Conservation (phyloP, 2,888 invertebrate species). For the Ectemnius lituratus region DNA sequence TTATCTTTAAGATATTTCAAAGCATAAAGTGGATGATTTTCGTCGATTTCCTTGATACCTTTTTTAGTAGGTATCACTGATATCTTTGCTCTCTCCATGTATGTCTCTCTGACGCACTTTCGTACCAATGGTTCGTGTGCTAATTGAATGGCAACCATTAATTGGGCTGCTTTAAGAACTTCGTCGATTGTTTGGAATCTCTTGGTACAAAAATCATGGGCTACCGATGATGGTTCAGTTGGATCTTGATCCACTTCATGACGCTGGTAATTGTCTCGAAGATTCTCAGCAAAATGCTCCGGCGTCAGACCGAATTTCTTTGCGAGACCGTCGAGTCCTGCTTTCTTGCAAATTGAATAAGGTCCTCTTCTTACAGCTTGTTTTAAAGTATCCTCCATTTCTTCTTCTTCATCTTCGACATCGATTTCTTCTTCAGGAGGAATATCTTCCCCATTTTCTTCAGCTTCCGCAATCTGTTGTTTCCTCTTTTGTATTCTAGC, state of each 20-base stretch:
- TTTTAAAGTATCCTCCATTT: slow-evolving; percentile 83
- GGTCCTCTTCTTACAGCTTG: slow-evolving; percentile 93
- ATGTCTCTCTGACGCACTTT: slow-evolving; percentile 90
- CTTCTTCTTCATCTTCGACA: slow-evolving; percentile 79
- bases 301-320: slow-evolving; percentile 95
- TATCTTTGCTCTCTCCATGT: slow-evolving; percentile 92
- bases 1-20: slow-evolving; percentile 96
- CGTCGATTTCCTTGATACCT: slow-evolving; percentile 96
- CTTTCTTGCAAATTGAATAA: slow-evolving; percentile 91
- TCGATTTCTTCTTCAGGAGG: slow-evolving; percentile 82
- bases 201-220: slow-evolving; percentile 83
- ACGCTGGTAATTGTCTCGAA: slow-evolving; percentile 95
- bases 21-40: slow-evolving; percentile 91
- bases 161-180: slow-evolving; percentile 92
- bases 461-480: slow-evolving; percentile 81
- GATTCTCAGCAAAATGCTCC: slow-evolving; percentile 97
- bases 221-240: slow-evolving; percentile 88
- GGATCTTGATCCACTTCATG: slow-evolving; percentile 97
- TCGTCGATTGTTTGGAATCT: slow-evolving; percentile 83
- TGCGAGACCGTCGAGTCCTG: slow-evolving; percentile 90
- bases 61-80: slow-evolving; percentile 91
- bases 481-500: slow-evolving; percentile 78
- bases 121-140: slow-evolving; percentile 94
- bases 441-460: slow-evolving; percentile 81
- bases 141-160: slow-evolving; percentile 96